Percentiles rank a stretch among this genome's conserved stretches.
phyloP scores from a whole-genome alignment of 2,888 invertebrate genomes.

The Mystacides longicornis region DNA sequence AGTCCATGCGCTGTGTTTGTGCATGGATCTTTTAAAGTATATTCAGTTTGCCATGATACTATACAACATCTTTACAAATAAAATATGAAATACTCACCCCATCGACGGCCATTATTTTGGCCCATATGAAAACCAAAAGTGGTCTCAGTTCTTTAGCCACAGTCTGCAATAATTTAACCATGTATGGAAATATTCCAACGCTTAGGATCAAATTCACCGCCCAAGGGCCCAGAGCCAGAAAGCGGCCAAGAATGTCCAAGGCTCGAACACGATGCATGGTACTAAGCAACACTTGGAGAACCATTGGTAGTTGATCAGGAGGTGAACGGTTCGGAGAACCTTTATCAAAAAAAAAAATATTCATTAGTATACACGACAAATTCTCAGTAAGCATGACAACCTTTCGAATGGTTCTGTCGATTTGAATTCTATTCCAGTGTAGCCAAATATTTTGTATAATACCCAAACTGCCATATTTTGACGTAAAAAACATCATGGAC shows the following conservation, averaged over 20 bases:
- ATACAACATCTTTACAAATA: too few species aligned
- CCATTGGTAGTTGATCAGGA: conserved; percentile 95
- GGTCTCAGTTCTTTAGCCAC: conserved; percentile 87
- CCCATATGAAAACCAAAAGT: conserved; percentile 96
- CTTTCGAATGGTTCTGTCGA: too few species aligned
- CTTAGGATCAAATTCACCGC: conserved; percentile 93
- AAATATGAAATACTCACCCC: too few species aligned
- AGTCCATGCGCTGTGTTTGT: too few species aligned
- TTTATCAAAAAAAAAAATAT: conserved; percentile 1
- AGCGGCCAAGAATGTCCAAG: conserved; percentile 85
- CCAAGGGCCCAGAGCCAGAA: conserved; percentile 92
- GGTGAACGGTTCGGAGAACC: conserved; percentile 55
- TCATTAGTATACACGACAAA: too few species aligned
- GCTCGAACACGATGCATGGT: conserved; percentile 85
- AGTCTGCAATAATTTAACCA: conserved; percentile 92
- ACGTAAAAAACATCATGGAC: too few species aligned
- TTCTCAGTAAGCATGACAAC: too few species aligned
- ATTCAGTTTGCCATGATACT: too few species aligned
- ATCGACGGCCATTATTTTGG: conserved; percentile 95
- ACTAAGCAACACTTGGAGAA: conserved; percentile 77
- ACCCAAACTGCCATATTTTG: too few species aligned
- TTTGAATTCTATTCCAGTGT: too few species aligned
- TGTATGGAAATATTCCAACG: conserved; percentile 98
- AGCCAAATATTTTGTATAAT: too few species aligned
- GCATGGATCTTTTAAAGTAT: too few species aligned